Percentiles rank a stretch among this genome's conserved stretches.
Evolutionary conservation across 2,888 invertebrate genomes (phyloP).

Genomic region (Erebia aethiops): DNA sequence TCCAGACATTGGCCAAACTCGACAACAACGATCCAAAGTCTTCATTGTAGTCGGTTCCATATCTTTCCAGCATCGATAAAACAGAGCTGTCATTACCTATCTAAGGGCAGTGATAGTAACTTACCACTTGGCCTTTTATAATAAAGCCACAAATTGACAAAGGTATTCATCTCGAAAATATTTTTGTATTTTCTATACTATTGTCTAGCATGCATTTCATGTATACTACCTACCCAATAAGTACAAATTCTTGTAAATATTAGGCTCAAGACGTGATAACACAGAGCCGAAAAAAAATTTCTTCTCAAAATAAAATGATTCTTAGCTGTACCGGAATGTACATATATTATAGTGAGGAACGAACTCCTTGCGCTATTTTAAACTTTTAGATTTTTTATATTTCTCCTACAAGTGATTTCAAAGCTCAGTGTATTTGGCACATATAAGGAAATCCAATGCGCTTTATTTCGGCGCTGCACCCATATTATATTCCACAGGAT

Average conservation of each 20-base stretch:
- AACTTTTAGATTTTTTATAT: too few relatives aligned
- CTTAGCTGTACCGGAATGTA: not conserved
- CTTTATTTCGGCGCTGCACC: not conserved
- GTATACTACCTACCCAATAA: not conserved
- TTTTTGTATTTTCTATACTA: slow-evolving; percentile 6
- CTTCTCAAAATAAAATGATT: not conserved
- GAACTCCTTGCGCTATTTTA: not conserved
- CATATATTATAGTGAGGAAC: not conserved
- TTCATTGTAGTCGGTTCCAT: slow-evolving; percentile 6
- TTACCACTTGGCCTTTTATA: not conserved
- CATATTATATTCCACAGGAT: not conserved
- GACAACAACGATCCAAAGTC: not conserved
- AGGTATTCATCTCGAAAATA: not conserved
- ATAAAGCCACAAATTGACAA: slow-evolving; percentile 1
- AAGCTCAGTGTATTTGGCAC: not conserved
- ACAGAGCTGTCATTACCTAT: not conserved
- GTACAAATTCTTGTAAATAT: slow-evolving; percentile 6
- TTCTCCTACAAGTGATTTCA: not conserved
- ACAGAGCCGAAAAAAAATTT: not conserved
- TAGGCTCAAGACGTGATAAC: not conserved
- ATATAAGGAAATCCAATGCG: not conserved
- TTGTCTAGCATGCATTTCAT: not conserved
- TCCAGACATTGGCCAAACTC: not conserved
- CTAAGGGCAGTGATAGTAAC: not conserved
- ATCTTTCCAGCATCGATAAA: not conserved